A percentile compares a stretch with the other conserved stretches of the same genome.
Conservation (phyloP, 2,113 vertebrate genomes). For the Talpa occidentalis region DNA sequence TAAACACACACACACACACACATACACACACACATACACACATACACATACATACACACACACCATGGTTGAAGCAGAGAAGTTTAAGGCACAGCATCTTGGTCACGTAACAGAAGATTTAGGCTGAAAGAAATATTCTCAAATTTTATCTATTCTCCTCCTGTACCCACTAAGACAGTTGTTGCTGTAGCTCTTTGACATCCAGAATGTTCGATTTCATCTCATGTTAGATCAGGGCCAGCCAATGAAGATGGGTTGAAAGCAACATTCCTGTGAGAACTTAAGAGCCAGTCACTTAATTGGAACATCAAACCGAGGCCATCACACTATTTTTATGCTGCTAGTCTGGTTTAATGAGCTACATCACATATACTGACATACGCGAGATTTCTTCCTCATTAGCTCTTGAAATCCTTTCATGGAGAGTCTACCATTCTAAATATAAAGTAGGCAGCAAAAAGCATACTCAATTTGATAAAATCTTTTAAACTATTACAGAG, state of each 20-base stretch:
- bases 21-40: neutral
- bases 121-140: neutral
- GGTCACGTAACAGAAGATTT: neutral
- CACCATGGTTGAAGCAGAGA: neutral
- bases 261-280: neutral
- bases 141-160: neutral
- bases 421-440: neutral
- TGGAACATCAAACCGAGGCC: neutral
- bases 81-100: neutral
- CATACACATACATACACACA: neutral
- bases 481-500: slow-evolving; percentile 19
- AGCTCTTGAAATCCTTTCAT: neutral
- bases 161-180: neutral
- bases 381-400: neutral
- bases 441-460: slow-evolving; percentile 4
- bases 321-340: neutral
- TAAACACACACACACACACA: neutral
- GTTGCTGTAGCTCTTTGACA: neutral
- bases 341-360: neutral
- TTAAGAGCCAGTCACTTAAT: neutral
- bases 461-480: slow-evolving; percentile 2
- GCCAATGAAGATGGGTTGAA: neutral
- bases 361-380: neutral
- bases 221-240: neutral
- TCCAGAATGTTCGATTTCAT: neutral